Evolutionary conservation across 37 sponge, comb jelly and placozoan species (phyloP).

Genomic region (Geodia barretti): DNA sequence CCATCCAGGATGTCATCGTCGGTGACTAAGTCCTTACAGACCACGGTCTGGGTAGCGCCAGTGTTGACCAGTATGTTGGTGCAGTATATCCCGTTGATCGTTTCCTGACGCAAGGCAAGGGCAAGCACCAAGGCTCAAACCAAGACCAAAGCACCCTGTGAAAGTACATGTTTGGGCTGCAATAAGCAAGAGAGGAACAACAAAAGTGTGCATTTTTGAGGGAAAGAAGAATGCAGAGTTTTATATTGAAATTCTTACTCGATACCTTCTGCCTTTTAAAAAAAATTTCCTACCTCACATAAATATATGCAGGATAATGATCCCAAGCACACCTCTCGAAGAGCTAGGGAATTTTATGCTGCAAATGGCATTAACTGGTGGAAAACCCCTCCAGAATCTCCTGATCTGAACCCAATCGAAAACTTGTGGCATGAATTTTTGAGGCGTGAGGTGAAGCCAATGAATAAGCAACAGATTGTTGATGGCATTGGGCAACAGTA

Average conservation of each 20-base stretch:
- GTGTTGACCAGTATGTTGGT: slow-evolving; percentile 32
- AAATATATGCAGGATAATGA: slow-evolving; percentile 26
- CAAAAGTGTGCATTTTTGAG: slow-evolving; percentile 33
- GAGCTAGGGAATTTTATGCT: neutral
- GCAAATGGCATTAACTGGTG: slow-evolving; percentile 25
- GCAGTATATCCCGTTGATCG: slow-evolving; percentile 9
- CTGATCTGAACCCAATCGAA: slow-evolving; percentile 33
- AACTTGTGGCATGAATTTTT: slow-evolving; percentile 32
- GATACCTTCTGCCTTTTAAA: slow-evolving; percentile 15
- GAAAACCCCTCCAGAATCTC: slow-evolving; percentile 34
- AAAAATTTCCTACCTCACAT: slow-evolving; percentile 19
- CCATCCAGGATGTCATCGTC: slow-evolving; percentile 21
- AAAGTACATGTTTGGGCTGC: slow-evolving; percentile 48
- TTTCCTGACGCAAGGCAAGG: slow-evolving; percentile 15
- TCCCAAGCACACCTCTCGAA: slow-evolving; percentile 16
- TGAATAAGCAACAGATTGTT: slow-evolving; percentile 6
- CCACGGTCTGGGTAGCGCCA: slow-evolving; percentile 34
- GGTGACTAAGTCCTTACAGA: slow-evolving; percentile 38
- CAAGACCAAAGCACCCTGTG: slow-evolving; percentile 42
- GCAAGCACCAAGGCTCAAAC: too few species aligned
- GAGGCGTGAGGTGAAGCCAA: slow-evolving; percentile 28
- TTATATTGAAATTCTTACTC: slow-evolving; percentile 1
- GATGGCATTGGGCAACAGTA: too few species aligned
- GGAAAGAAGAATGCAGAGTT: slow-evolving; percentile 17
- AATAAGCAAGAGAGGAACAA: slow-evolving; percentile 20